phyloP scores from a whole-genome alignment of 2,888 invertebrate species.

The Pteria penguin region DNA sequence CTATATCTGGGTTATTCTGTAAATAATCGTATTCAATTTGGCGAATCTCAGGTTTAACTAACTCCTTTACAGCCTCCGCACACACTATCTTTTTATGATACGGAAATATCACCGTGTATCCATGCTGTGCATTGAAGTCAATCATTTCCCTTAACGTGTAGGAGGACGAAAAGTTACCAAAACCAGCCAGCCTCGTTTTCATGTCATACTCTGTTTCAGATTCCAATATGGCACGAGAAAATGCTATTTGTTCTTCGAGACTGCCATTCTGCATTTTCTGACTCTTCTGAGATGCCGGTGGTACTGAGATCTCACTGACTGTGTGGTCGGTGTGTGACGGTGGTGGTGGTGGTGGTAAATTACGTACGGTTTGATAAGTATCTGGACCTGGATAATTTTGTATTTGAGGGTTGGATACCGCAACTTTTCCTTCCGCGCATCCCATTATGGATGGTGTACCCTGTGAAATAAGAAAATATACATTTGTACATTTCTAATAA shows the following conservation, averaged over 20 bases:
- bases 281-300: too few relatives aligned
- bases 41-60: slow-evolving; percentile 8
- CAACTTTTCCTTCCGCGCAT: too few relatives aligned
- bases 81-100: slow-evolving; percentile 9
- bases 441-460: too few relatives aligned
- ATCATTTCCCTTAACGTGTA: slow-evolving; percentile 12
- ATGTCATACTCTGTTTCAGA: slow-evolving; percentile 7
- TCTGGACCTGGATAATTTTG: too few relatives aligned
- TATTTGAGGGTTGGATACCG: too few relatives aligned
- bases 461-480: too few relatives aligned
- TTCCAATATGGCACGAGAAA: background rate
- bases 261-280: too few relatives aligned
- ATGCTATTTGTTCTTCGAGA: background rate
- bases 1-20: background rate
- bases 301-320: too few relatives aligned
- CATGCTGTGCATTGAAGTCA: background rate
- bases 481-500: too few relatives aligned
- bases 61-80: slow-evolving; percentile 19
- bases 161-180: background rate
- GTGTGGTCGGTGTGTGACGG: too few relatives aligned
- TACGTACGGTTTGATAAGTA: too few relatives aligned
- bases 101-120: slow-evolving; percentile 3
- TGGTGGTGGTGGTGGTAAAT: too few relatives aligned
- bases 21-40: slow-evolving; percentile 4
- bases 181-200: background rate